Evolutionary conservation across 2,113 vertebrate genomes (phyloP).

Genomic region (Plectropomus leopardus): DNA sequence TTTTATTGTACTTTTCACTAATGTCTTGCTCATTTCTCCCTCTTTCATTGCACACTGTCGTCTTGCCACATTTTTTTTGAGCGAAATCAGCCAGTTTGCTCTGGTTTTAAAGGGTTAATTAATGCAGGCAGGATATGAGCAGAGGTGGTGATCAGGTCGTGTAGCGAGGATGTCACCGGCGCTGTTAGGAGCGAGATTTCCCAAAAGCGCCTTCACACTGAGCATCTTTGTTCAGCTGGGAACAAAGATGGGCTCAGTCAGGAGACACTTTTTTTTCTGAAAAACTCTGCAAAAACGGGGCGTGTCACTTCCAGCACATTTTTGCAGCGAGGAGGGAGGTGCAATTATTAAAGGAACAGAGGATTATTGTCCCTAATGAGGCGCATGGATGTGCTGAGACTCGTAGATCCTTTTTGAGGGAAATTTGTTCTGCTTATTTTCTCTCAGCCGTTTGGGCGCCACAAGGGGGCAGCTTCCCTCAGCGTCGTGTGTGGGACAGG

Average conservation of each 20-base stretch:
- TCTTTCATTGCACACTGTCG: too few species aligned
- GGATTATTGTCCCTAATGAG: constrained; percentile 56
- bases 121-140: constrained; percentile 80
- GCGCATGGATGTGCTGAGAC: constrained; percentile 48
- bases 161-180: constrained; percentile 34
- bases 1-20: too few species aligned
- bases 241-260: constrained; percentile 54
- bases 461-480: constrained; percentile 82
- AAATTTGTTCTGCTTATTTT: constrained; percentile 36
- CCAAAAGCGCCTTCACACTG: constrained; percentile 58
- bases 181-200: constrained; percentile 59
- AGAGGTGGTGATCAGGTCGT: constrained; percentile 58
- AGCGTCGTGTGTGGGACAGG: constrained; percentile 48
- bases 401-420: constrained; percentile 50
- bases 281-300: constrained; percentile 27
- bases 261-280: constrained; percentile 50
- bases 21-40: too few species aligned
- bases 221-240: constrained; percentile 61
- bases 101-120: too few species aligned
- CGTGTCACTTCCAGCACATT: constrained; percentile 38
- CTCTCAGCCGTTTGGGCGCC: constrained; percentile 54
- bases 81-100: too few species aligned
- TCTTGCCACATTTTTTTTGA: too few species aligned
- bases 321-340: constrained; percentile 11
- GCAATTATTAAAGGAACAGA: constrained; percentile 62